phyloP scores from a whole-genome alignment of 1,140 invertebrate genomes.

The Hesperophylax magnus region DNA sequence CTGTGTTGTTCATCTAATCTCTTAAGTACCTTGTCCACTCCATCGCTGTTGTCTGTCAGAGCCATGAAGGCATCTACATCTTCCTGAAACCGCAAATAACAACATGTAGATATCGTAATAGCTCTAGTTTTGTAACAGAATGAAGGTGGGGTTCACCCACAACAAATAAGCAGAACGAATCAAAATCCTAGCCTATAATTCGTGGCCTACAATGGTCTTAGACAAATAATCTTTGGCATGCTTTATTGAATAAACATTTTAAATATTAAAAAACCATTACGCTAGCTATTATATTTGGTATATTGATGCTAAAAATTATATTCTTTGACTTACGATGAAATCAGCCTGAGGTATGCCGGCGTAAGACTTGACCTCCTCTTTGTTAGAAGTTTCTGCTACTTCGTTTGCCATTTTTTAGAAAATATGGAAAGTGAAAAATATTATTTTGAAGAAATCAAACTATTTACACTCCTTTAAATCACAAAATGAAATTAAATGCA shows the following conservation, averaged over 20 bases:
- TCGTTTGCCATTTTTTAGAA: conserved; percentile 38
- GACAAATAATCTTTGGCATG: no score
- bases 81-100: conserved; percentile 84
- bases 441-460: not conserved
- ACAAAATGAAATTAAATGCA: not conserved
- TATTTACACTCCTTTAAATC: not conserved
- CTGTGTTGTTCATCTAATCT: conserved; percentile 91
- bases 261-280: no score
- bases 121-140: no score
- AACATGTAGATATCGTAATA: not conserved
- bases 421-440: conserved; percentile 3
- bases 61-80: conserved; percentile 96
- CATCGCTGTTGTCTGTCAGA: conserved; percentile 82
- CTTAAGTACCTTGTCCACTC: conserved; percentile 87
- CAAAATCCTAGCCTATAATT: no score
- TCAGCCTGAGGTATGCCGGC: conserved; percentile 86
- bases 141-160: no score
- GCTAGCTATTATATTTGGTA: no score
- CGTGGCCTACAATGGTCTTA: no score
- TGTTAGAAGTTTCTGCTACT: conserved; percentile 24
- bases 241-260: no score
- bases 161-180: no score
- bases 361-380: conserved; percentile 78
- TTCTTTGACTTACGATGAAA: conserved; percentile 78
- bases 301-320: no score